A percentile compares a stretch with the other conserved stretches of the same genome.
Conservation (phyloP, 1,140 invertebrate genomes). For the Hyposmocoma kahamanoa region DNA sequence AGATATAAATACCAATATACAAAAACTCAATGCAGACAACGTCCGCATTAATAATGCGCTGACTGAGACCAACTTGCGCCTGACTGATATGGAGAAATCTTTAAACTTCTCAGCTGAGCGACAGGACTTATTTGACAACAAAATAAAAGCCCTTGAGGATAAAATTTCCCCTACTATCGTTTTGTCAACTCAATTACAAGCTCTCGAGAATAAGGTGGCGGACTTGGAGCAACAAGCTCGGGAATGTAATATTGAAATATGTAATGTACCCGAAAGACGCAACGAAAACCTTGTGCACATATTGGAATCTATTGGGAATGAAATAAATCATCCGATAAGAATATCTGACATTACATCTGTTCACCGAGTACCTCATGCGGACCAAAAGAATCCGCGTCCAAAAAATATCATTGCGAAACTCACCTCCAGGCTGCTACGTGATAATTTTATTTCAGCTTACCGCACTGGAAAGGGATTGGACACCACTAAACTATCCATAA, state of each 20-base stretch:
- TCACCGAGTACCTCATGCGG: constrained; percentile 18
- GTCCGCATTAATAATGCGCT: background rate
- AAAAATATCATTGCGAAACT: constrained; percentile 25
- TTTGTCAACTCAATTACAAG: background rate
- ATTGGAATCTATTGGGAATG: background rate
- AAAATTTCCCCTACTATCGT: background rate
- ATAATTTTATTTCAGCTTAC: constrained; percentile 10
- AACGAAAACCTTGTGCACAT: background rate
- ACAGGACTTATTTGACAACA: background rate
- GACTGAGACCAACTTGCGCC: background rate
- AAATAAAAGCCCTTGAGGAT: background rate
- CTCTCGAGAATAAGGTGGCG: background rate
- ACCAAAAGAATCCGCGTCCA: constrained; percentile 9
- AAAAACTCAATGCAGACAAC: background rate
- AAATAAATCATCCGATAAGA: background rate
- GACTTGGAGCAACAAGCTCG: background rate
- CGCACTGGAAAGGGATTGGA: constrained; percentile 1
- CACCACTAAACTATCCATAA: background rate
- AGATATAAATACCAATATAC: background rate
- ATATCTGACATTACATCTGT: constrained; percentile 12
- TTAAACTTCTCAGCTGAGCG: background rate
- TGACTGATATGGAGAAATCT: background rate
- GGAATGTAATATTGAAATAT: background rate
- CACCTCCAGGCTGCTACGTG: constrained; percentile 9
- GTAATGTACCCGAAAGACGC: background rate